Evolutionary conservation across 2,888 invertebrate species (phyloP).

Genomic region (Lithophane leautieri): DNA sequence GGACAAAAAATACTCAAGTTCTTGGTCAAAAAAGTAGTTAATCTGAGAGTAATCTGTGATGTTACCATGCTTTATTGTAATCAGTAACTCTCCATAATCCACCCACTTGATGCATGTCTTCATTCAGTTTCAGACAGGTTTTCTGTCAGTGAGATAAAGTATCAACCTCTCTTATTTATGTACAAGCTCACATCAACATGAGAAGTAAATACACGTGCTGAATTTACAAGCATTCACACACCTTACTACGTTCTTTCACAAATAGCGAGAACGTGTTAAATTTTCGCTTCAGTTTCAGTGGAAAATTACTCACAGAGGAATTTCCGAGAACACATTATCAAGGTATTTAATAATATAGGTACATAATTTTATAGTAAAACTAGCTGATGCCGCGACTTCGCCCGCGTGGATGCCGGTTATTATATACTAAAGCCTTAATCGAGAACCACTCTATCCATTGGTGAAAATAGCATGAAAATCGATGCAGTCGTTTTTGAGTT

Average conservation of each 20-base stretch:
- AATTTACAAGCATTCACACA: slow-evolving; percentile 31
- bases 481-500: too few species aligned
- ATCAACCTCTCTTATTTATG: slow-evolving; percentile 25
- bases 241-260: slow-evolving; percentile 28
- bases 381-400: too few species aligned
- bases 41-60: not conserved
- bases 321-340: slow-evolving; percentile 29
- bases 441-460: too few species aligned
- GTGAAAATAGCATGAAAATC: too few species aligned
- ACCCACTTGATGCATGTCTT: not conserved
- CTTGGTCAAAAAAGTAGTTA: not conserved
- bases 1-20: not conserved
- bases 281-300: slow-evolving; percentile 40
- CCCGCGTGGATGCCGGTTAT: too few species aligned
- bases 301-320: slow-evolving; percentile 45
- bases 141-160: slow-evolving; percentile 30
- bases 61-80: not conserved
- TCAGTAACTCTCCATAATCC: not conserved
- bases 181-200: slow-evolving; percentile 25
- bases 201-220: slow-evolving; percentile 42
- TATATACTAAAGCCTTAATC: too few species aligned
- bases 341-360: slow-evolving; percentile 5
- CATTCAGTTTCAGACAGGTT: slow-evolving; percentile 6
- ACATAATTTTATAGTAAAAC: not conserved
- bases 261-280: slow-evolving; percentile 44